Evolutionary conservation across 2,113 vertebrate genomes (phyloP), one percentile per base, ranked within the genome.

Genomic region (Thinocorus orbignyianus): DNA sequence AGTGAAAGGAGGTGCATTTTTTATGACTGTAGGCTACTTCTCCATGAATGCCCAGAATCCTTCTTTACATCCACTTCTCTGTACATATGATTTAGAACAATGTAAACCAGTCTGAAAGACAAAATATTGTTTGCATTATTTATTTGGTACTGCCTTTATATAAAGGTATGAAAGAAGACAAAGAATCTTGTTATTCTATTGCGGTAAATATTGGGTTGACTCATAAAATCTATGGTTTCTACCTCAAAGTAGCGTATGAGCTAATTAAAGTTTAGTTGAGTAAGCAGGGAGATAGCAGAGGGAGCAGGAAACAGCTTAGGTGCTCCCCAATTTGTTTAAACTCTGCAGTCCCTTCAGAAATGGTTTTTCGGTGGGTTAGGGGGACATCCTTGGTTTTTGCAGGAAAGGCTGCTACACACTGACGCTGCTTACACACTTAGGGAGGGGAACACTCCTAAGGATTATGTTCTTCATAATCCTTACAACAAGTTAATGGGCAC

Each of bases 361-460:
- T 22, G 11, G 14, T 5, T 60, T 20, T 13, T 10, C 39, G 9
- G 17, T 10, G 2, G 3, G 17, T 46, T 16, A 46, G 1, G 1
- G 1, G 4, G 52, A 54, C 22, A 23, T 24, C 22, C 11, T 46
- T 69, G 23, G 5, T 89, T 86, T 73, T 86, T 51, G 7, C 55
- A 70, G 73, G 37, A 84, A 65, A 11, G 15, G 35, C 49, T 93
- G 23, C 31, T 69, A 6, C 1, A 1, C 46, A 28, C 25, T 51
- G 35, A 22, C 13, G 17, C 19, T 61, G 7, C 10, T 72, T 39
- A 7, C 30, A 52, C 15, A 41, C 18, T 79, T 51, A 22, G 0
- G 3, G 44, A 55, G 46, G 39, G 55, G 80, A 44, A 16, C 0
- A 3, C 3, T 19, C 1, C 0, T 58, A n/a, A n/a, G n/a, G n/a